Evolutionary conservation across 30 jellyfish, hydroid and myxozoan species (phyloP), one percentile per base, ranked within the genome.

Genomic region (Turritopsis dohrnii): DNA sequence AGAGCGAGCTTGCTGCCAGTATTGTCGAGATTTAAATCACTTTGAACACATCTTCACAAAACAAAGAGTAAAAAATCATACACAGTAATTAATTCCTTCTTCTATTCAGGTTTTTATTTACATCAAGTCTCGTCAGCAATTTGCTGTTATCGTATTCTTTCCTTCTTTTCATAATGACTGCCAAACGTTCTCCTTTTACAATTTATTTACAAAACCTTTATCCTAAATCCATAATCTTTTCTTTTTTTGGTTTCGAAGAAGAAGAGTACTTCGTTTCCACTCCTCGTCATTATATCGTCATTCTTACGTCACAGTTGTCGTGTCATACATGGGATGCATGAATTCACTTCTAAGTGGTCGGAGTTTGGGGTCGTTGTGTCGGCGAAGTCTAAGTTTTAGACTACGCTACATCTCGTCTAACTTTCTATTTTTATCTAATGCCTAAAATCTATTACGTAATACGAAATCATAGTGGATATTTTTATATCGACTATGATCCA

Each of bases 401-500:
- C 60, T 41, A 41, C 60, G 13, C 13, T 41, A 41, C 60, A 41
- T 41, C 60, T 41, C 60, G 60, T 41, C 60, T 41, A 41, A 41
- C 60, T 41, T 13, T 41, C 60, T 41, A 41, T 41, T 41, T 41
- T 41, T 41, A 41, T 41, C 60, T 41, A 41, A 41, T 5, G 13
- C 60, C 60, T 41, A 41, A 41, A 41, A 41, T 41, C 60, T 41
- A 41, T 41, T 3, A 41, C 60, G 60, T 41, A 41, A 3, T 41
- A 41, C 60, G 60, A 41, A 3, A 41, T 5, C 60, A 41, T 41
- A 41, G 60, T 41, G 60, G 60, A 41, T 41, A 41, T 41, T 41
- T 41, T 41, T 41, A 69, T 69, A 26, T 23, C 30, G 77, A 21
- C 83, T 74, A 74, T 29, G 52, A 29, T 29, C 83, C 83, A 22